Evolutionary conservation across 2,113 vertebrate species (phyloP), one percentile per base, ranked within the genome.

Genomic region (Notothenia rossii): DNA sequence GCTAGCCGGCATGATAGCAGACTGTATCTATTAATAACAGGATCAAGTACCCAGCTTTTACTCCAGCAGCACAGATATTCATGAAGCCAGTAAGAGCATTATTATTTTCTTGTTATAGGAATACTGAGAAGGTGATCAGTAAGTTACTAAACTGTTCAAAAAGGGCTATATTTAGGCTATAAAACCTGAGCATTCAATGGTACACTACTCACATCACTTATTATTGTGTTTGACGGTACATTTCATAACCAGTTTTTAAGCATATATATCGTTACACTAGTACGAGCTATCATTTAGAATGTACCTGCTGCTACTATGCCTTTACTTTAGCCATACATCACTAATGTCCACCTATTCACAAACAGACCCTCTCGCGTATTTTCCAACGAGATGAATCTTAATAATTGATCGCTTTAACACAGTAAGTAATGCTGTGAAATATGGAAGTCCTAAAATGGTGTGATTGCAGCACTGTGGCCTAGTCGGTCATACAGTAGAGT

Each of bases 21-120:
- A 66, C 51, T 33, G 25, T 36, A 13, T 67, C 71, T 59, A 73
- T 81, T 68, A 63, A 80, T 58, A 79, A 73, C 61, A 50, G 40
- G 45, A 50, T 82, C 59, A 71, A 50, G 65, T 75, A 56, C 20
- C 40, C 18, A 45, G 53, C 64, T 74, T 71, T 68, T 54, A 75
- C 58, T 81, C 49, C 11, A 71, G 18, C 65, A 60, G 29, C 7
- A 18, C n/a, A 49, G 25, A 15, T 22, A 49, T 3, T 25, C 33
- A 50, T 63, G 22, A 61, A 56, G 15, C 1, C 9, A 20, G 64
- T 50, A 14, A 62, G 77, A 82, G 56, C 15, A 17, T 49, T 25
- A 40, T 45, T 46, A 14, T 77, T 58, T 50, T 36, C 40, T 50
- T 46, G 71, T 59, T 64, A 49, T 11, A 59, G 20, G 40, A 29